phyloP scores from a whole-genome alignment of 1,140 invertebrate genomes.

The Heliconius himera region DNA sequence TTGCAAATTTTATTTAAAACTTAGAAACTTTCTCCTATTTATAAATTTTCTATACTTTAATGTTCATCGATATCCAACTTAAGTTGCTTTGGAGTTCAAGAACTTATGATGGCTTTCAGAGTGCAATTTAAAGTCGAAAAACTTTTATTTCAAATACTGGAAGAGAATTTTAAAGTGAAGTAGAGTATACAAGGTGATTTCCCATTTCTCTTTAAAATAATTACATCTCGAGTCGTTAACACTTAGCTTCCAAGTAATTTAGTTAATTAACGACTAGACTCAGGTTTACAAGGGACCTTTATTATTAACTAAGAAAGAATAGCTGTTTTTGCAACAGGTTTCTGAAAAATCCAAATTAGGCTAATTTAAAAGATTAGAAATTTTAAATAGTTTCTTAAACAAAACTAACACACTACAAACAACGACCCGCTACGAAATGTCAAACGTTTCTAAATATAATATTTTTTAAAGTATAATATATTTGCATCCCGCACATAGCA shows the following conservation, averaged over 20 bases:
- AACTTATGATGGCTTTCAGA: constrained; percentile 2
- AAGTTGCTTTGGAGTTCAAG: not conserved
- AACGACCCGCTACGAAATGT: no score
- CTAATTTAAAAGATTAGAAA: no score
- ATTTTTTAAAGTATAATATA: no score
- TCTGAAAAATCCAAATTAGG: not conserved
- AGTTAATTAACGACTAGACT: constrained; percentile 20
- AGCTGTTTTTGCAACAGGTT: not conserved
- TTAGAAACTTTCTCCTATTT: not conserved
- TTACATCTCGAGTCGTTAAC: constrained; percentile 22
- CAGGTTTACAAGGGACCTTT: constrained; percentile 21
- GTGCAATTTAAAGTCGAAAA: constrained; percentile 20
- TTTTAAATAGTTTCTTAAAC: no score
- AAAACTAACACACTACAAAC: no score
- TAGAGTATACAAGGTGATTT: not conserved
- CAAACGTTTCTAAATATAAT: no score
- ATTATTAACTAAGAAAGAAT: not conserved
- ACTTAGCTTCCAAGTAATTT: constrained; percentile 28
- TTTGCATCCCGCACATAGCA: no score
- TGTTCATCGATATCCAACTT: not conserved
- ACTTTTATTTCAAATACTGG: constrained; percentile 22
- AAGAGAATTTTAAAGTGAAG: constrained; percentile 14
- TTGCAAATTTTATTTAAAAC: no score
- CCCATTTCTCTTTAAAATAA: constrained; percentile 28
- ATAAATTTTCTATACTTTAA: not conserved